These are phyloP conservation scores for Corythucha ciliata DNA, from an alignment of 2,888 invertebrate species.

Conservation along the genomic window DNA sequence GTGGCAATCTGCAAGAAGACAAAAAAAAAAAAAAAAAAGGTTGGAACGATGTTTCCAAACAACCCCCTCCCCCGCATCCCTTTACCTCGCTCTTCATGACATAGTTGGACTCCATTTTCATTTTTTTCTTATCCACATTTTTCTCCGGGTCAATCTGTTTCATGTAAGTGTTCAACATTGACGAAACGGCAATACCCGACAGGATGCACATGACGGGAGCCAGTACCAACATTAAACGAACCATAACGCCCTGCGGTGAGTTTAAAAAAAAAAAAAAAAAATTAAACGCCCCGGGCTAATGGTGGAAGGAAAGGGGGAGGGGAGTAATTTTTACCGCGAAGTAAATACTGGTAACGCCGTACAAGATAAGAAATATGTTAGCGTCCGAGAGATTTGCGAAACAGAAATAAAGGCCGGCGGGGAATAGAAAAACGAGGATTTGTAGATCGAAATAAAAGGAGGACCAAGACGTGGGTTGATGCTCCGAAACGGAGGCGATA, in stretches of 20 bases:
- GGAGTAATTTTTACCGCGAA: conserved; percentile 93
- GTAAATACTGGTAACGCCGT: conserved; percentile 95
- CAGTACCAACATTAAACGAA: conserved; percentile 93
- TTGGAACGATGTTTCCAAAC: too few relatives aligned
- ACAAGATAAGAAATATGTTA: conserved; percentile 94
- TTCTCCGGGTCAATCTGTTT: conserved; percentile 62
- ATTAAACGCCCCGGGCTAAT: too few relatives aligned
- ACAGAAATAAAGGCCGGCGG: conserved; percentile 94
- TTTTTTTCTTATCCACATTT: conserved; percentile 53
- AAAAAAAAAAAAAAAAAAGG: background rate
- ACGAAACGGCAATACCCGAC: conserved; percentile 89
- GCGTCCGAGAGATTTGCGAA: conserved; percentile 88
- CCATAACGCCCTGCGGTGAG: conserved; percentile 82
- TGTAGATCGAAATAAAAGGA: conserved; percentile 97
- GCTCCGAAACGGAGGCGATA: conserved; percentile 94
- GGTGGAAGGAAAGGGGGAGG: too few relatives aligned
- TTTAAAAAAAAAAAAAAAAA: background rate
- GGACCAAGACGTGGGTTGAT: conserved; percentile 97
- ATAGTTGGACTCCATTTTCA: conserved; percentile 62
- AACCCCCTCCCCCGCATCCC: too few relatives aligned
- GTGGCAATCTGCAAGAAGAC: conserved; percentile 60
- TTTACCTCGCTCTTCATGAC: conserved; percentile 68
- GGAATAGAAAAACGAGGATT: conserved; percentile 90
- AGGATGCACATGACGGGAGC: conserved; percentile 98
- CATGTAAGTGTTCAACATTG: conserved; percentile 73